phyloP scores from a whole-genome alignment of 2,113 vertebrate species.

The Peromyscus polionotus region DNA sequence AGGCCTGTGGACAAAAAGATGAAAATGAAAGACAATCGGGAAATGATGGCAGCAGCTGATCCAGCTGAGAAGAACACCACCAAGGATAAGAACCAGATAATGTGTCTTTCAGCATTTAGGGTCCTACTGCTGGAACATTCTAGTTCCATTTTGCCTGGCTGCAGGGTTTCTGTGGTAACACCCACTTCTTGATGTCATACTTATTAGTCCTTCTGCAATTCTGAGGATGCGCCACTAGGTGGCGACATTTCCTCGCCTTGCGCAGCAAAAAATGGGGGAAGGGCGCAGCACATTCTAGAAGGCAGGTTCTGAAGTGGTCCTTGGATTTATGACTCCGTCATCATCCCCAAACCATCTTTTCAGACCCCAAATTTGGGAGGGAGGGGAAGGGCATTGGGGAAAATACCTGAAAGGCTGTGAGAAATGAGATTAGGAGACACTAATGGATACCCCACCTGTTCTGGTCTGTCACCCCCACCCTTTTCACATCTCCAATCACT shows the following conservation, averaged over 20 bases:
- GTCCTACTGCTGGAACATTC: not conserved
- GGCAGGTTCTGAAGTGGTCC: constrained; percentile 10
- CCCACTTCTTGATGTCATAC: not conserved
- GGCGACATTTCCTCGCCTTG: not conserved
- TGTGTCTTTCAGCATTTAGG: constrained; percentile 1
- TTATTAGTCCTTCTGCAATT: constrained; percentile 28
- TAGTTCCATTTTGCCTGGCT: not conserved
- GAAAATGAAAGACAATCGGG: constrained; percentile 20
- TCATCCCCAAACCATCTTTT: constrained; percentile 14
- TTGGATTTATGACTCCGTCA: not conserved
- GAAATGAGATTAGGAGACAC: not conserved
- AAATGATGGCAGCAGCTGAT: not conserved
- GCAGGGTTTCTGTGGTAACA: constrained; percentile 11
- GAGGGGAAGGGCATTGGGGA: no score
- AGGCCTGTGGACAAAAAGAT: constrained; percentile 66
- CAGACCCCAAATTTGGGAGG: not conserved
- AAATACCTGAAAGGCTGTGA: not conserved
- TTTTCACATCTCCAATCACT: not conserved
- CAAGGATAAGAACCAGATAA: not conserved
- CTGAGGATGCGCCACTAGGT: constrained; percentile 60
- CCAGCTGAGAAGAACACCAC: not conserved
- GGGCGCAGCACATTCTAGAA: constrained; percentile 53
- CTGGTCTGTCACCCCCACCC: not conserved
- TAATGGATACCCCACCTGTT: not conserved
- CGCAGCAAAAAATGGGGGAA: constrained; percentile 57